Base-by-base conservation (phyloP, 2,797 vertebrate species). In the Cryptoblepharus egeriae region DNA sequence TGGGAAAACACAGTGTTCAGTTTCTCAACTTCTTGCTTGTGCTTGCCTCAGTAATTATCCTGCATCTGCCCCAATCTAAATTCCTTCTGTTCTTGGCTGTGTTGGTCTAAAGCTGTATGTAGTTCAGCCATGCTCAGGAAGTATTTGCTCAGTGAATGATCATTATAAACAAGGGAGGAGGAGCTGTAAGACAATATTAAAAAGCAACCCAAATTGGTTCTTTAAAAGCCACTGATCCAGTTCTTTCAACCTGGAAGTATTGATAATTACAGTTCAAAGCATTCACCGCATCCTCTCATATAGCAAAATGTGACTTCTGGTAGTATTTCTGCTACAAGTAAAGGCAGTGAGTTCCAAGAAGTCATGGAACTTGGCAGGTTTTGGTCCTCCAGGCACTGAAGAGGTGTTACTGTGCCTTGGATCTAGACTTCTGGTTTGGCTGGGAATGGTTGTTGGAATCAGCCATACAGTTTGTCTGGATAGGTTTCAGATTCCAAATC, bases 241-340 rank as follows among this genome's bases (percentile, higher is more conserved):
- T n/a, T 72, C 42, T 15, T 52, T 71, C 45, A 72, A 32, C 45
- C 52, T 32, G 45, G 26, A 72, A 18, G 2, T 52, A 2, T 42
- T n/a, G 81, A 90, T 79, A 85, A 85, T 82, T 74, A 82, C 67
- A 81, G 88, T 42, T 79, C 93, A 92, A 80, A 88, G 93, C 76
- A 49, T 13, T 22, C 61, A 90, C 76, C 85, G 90, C 87, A 85
- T 78, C 88, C 76, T 80, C 84, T 88, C 73, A 81, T 49, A 90
- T 90, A 92, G 79, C 49, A 16, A 15, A 52, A 55, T 77, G 80
- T 74, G 63, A 45, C 42, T n/a, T 20, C 10, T 55, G 18, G 20
- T 57, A 3, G 30, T 26, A n/a, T 63, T 67, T 32, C 45, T 68
- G 18, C 35, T 75, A 6, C 70, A 64, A 85, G 75, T 90, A 90